Evolutionary conservation across 2,113 vertebrate genomes (phyloP).

Genomic region (Neotoma lepida): DNA sequence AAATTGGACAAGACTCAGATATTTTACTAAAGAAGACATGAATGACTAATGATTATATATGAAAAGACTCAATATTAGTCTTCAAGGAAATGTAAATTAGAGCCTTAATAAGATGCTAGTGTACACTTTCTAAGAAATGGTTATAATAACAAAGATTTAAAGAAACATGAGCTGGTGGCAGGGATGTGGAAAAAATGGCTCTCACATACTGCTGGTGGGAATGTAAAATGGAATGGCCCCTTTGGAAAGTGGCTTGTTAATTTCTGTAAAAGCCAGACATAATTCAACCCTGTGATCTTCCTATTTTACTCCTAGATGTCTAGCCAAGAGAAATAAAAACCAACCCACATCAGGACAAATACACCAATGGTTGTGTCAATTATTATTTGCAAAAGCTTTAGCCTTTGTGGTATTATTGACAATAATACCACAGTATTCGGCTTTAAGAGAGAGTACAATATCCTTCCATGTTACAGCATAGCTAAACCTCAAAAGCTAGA

Average conservation of each 20-base stretch:
- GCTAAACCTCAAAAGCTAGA: neutral
- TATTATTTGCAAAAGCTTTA: neutral
- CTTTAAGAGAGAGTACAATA: neutral
- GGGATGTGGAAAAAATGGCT: neutral
- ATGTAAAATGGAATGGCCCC: neutral
- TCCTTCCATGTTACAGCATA: neutral
- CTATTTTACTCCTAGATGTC: neutral
- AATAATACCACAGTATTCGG: neutral
- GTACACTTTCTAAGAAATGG: neutral
- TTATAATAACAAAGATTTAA: neutral
- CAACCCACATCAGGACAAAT: neutral
- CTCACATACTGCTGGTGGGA: neutral
- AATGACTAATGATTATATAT: neutral
- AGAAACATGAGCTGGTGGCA: neutral
- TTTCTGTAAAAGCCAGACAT: neutral
- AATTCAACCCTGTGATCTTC: neutral
- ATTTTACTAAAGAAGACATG: slow-evolving; percentile 16
- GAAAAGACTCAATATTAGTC: neutral
- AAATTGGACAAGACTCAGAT: neutral
- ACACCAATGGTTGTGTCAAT: neutral
- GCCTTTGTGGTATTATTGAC: neutral
- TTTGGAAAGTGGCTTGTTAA: neutral
- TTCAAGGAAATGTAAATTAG: neutral
- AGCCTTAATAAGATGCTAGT: neutral
- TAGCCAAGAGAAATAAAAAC: neutral